Base-by-base conservation (phyloP, 2,797 vertebrate species). In the Melanotaenia pygmaea region DNA sequence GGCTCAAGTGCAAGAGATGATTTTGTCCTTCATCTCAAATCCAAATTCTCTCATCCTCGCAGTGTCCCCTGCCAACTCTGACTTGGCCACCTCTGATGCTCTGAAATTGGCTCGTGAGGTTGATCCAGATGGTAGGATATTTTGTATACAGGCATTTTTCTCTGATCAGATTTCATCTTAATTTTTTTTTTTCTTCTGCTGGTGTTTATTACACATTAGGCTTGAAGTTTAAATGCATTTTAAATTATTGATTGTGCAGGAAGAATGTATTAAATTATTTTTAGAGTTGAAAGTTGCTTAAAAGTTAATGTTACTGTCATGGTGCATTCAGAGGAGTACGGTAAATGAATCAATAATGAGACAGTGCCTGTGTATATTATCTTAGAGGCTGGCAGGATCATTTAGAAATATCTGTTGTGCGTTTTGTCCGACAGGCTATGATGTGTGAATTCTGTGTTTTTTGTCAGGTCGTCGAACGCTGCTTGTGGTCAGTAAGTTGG, bases 21-120 rank as follows among this genome's bases (percentile, higher is more conserved):
- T 97, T 79, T 80, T 96, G 85, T 95, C 94, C 79, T 96, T 97
- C 88, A 96, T 96, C 83, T 93, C 95, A 26, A 94, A 96, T 75
- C 96, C 96, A 82, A 97, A 96, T 90, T 96, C 94, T 62, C 90
- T 97, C 66, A 96, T 97, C 81, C 93, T 97, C 28, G 91, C 96
- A 0, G 96, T 97, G 70, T 96, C 96, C 47, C 95, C 96, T 35
- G 96, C 96, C 60, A 97, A 97, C 91, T 97, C 96, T 13, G 96
- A 97, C 89, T 94, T 97, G 86, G 95, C 96, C 87, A 97, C 96
- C 30, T 95, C 96, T 0, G 96, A 97, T 80, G 95, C 96, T 0
- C 91, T 97, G 72, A 97, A 97, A 90, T 92, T 97, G 89, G 96
- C 96, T n/a, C 95, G 95, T 20, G 96, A 97, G 63, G 96, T 97